phyloP scores from a whole-genome alignment of 37 sponge, comb jelly and placozoan genomes.

The Aphrocallistes beatrix region DNA sequence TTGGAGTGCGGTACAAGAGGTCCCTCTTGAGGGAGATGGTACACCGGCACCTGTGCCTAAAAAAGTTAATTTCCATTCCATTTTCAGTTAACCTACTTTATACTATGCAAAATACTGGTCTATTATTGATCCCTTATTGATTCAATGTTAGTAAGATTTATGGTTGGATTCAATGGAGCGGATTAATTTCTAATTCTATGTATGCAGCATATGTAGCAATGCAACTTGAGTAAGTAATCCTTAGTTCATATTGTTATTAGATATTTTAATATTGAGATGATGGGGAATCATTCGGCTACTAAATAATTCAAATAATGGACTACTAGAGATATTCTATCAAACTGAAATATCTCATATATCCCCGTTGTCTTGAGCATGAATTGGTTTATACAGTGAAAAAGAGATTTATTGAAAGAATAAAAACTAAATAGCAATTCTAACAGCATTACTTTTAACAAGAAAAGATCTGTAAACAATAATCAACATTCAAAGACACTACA shows the following conservation, averaged over 20 bases:
- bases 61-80: conserved; percentile 51
- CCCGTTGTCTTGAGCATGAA: not conserved
- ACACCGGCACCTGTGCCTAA: conserved; percentile 83
- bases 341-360: not conserved
- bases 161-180: too few relatives aligned
- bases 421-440: not conserved
- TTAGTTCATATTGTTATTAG: too few relatives aligned
- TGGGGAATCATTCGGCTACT: not conserved
- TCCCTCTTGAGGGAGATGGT: conserved; percentile 67
- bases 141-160: too few relatives aligned
- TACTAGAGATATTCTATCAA: not conserved
- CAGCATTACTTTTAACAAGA: too few relatives aligned
- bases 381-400: not conserved
- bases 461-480: too few relatives aligned
- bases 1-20: conserved; percentile 49
- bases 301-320: not conserved
- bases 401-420: not conserved
- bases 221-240: too few relatives aligned
- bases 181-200: too few relatives aligned
- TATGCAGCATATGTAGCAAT: too few relatives aligned
- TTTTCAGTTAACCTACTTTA: not conserved
- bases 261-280: too few relatives aligned
- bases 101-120: too few relatives aligned
- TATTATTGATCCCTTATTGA: too few relatives aligned
- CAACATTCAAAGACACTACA: too few relatives aligned